Percentiles rank a stretch among this genome's conserved stretches.
Conservation (phyloP, 1,140 invertebrate genomes). For the Mercenaria mercenaria region DNA sequence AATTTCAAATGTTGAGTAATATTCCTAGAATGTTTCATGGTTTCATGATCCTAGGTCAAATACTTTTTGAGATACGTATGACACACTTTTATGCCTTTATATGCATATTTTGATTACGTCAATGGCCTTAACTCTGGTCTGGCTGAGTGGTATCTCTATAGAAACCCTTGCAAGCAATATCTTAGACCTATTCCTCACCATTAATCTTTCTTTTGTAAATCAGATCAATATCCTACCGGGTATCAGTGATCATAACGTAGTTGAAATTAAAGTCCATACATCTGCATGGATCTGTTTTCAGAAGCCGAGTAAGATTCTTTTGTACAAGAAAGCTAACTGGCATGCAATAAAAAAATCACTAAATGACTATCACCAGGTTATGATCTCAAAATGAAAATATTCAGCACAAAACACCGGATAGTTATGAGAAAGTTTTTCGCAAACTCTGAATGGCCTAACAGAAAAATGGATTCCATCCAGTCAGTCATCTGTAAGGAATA, state of each 20-base stretch:
- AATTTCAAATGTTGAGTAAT: too few relatives aligned
- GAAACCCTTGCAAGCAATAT: too few relatives aligned
- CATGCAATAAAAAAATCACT: background rate
- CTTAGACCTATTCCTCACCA: too few relatives aligned
- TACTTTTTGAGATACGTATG: too few relatives aligned
- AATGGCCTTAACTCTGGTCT: too few relatives aligned
- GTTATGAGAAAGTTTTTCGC: background rate
- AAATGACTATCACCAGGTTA: background rate
- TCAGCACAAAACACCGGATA: background rate
- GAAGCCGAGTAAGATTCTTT: background rate
- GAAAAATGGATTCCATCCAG: background rate
- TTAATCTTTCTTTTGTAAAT: too few relatives aligned
- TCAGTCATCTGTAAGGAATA: background rate
- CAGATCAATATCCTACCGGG: background rate
- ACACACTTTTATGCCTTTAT: too few relatives aligned
- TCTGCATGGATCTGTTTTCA: background rate
- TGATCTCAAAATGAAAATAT: too few relatives aligned
- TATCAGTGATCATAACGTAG: slow-evolving; percentile 12
- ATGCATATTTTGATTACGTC: too few relatives aligned
- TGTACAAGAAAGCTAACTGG: slow-evolving; percentile 3
- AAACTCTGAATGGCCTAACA: background rate
- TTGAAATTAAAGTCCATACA: slow-evolving; percentile 8
- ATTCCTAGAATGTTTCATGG: too few relatives aligned
- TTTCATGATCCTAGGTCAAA: too few relatives aligned
- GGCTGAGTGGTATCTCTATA: too few relatives aligned